Evolutionary conservation across 2,113 vertebrate species (phyloP).

Genomic region (Oreochromis niloticus): DNA sequence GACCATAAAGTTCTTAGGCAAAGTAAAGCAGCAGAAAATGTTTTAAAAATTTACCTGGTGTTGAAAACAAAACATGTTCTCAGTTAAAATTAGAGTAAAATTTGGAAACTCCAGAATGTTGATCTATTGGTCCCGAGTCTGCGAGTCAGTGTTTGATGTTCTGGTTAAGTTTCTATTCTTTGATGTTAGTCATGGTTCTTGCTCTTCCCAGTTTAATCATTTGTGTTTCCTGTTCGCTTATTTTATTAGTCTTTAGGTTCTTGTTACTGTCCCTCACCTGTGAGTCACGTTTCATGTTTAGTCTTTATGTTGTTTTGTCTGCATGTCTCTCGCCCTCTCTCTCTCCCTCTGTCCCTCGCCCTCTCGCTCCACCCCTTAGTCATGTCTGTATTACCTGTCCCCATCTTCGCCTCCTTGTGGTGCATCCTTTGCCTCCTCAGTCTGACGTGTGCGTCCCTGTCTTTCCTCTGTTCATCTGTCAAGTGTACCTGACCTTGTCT

Average conservation of each 20-base stretch:
- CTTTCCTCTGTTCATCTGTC: too few relatives aligned
- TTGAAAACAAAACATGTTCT: rapidly evolving
- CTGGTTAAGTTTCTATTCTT: neutral
- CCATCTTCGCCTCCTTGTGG: too few relatives aligned
- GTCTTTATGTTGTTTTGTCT: too few relatives aligned
- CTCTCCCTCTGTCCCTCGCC: too few relatives aligned
- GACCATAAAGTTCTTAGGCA: neutral
- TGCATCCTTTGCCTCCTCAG: too few relatives aligned
- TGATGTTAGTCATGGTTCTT: neutral
- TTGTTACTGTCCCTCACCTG: neutral
- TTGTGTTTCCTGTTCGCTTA: neutral
- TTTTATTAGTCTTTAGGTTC: neutral
- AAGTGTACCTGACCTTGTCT: too few relatives aligned
- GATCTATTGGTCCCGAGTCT: neutral
- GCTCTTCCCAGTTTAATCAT: neutral
- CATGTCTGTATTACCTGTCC: too few relatives aligned
- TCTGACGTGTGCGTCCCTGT: too few relatives aligned
- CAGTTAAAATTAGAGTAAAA: neutral
- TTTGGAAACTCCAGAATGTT: neutral
- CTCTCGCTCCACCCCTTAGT: too few relatives aligned
- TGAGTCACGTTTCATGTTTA: neutral
- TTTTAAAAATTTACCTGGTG: neutral
- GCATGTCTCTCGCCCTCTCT: too few relatives aligned
- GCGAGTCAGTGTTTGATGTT: neutral
- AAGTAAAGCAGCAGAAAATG: neutral